phyloP scores from a whole-genome alignment of 30 jellyfish, hydroid and myxozoan genomes.

The Chironex yamaguchii region DNA sequence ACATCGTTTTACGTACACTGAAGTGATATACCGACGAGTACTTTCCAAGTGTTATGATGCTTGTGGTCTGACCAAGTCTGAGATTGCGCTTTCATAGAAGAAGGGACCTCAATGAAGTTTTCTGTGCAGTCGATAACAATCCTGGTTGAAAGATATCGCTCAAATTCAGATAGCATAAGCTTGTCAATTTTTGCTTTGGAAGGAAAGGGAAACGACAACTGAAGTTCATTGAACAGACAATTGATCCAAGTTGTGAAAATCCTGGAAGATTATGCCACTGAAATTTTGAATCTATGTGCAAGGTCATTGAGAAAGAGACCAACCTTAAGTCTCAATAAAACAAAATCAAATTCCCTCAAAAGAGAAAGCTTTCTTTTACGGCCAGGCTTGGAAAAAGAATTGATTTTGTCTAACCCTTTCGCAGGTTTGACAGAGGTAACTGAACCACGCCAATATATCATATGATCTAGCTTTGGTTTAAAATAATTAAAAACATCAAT shows the following conservation, averaged over 20 bases:
- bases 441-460: too few relatives aligned
- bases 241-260: conserved; percentile 66
- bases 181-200: conserved; percentile 28
- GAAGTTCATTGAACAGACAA: conserved; percentile 55
- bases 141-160: conserved; percentile 56
- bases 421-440: too few relatives aligned
- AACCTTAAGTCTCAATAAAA: conserved; percentile 57
- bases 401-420: too few relatives aligned
- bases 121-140: conserved; percentile 64
- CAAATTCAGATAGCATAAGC: conserved; percentile 35
- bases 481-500: too few relatives aligned
- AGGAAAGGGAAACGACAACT: conserved; percentile 65
- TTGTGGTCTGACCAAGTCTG: too few relatives aligned
- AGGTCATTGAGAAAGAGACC: conserved; percentile 63
- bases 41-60: too few relatives aligned
- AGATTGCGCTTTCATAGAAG: too few relatives aligned
- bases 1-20: conserved; percentile 43
- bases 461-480: too few relatives aligned
- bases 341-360: conserved; percentile 12
- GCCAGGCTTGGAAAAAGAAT: too few relatives aligned
- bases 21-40: too few relatives aligned
- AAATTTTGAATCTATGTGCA: conserved; percentile 61
- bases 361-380: too few relatives aligned
- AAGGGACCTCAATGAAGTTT: conserved; percentile 49
- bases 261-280: conserved; percentile 63